Evolutionary conservation across 2,113 vertebrate species (phyloP), one percentile per base, ranked within the genome.

Genomic region (Vicugna pacos): DNA sequence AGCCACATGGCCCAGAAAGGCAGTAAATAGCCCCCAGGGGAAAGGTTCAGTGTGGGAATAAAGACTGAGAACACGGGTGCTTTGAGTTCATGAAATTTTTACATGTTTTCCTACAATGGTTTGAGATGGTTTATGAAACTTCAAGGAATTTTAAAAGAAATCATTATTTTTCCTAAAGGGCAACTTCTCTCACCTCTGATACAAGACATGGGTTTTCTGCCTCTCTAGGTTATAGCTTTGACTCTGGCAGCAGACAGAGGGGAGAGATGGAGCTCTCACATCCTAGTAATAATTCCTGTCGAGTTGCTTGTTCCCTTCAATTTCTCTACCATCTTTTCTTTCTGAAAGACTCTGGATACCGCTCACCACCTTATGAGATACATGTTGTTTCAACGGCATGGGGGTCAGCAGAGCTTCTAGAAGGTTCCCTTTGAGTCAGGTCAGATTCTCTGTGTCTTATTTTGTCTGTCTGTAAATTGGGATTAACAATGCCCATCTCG

Each of bases 91-190:
- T 93, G 85, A 94, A 80, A 93, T 32, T 80, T 97, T 97, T 95
- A 91, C 19, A 83, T 30, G 58, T 48, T 16, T 85, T 95, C 92
- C 80, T 67, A 75, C 80, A 93, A 93, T 10, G 3, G 35, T 96
- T 97, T 93, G 88, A 96, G 52, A 90, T 88, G 32, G 65, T 10
- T 7, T 58, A 80, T 97, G 30, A 70, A 97, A 96, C 80, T 89
- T 91, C 70, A 80, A 96, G 81, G 60, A 22, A 79, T 93, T 85
- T 96, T 70, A 96, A 92, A 26, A 89, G 64, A 85, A 30, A 56
- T 84, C 56, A 35, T 93, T 60, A 12, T 38, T 95, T 98, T 92
- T 95, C 56, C 56, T 84, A 90, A 94, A 95, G 92, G 81, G 52
- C 72, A 87, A 2, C 87, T 86, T 97, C 91, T 50, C 73, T 48